phyloP scores from a whole-genome alignment of 2,113 vertebrate genomes.

The Poecilia latipinna region DNA sequence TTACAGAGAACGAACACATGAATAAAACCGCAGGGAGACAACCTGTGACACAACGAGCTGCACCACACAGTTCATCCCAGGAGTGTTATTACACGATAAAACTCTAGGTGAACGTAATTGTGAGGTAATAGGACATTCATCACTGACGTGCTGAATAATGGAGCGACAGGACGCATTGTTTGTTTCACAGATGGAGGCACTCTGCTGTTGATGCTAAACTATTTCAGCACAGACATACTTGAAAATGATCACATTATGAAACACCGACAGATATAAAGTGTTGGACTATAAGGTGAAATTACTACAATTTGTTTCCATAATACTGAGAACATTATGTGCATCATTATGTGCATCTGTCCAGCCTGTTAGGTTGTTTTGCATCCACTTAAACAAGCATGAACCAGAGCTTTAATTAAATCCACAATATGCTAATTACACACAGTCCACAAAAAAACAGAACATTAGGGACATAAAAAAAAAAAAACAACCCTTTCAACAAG shows the following conservation, averaged over 20 bases:
- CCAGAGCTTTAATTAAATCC: neutral
- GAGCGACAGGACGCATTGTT: neutral
- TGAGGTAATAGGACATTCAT: constrained; percentile 25
- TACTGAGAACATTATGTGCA: neutral
- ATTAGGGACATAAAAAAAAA: neutral
- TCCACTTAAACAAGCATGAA: neutral
- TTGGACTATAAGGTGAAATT: neutral
- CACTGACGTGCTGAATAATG: neutral
- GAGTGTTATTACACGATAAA: constrained; percentile 1
- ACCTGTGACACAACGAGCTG: neutral
- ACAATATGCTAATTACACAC: neutral
- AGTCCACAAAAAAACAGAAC: neutral
- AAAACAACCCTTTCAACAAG: neutral
- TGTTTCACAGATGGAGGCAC: neutral
- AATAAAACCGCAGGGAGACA: constrained; percentile 7
- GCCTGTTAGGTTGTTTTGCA: neutral
- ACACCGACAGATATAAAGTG: neutral
- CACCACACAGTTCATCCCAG: constrained; percentile 10
- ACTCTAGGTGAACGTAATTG: constrained; percentile 6
- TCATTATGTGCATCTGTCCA: neutral
- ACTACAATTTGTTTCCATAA: neutral
- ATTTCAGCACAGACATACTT: neutral
- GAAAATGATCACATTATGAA: neutral
- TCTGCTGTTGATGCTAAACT: neutral
- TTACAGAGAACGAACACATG: constrained; percentile 2